Base-by-base conservation (phyloP, 2,113 vertebrate species). In the Passer domesticus region DNA sequence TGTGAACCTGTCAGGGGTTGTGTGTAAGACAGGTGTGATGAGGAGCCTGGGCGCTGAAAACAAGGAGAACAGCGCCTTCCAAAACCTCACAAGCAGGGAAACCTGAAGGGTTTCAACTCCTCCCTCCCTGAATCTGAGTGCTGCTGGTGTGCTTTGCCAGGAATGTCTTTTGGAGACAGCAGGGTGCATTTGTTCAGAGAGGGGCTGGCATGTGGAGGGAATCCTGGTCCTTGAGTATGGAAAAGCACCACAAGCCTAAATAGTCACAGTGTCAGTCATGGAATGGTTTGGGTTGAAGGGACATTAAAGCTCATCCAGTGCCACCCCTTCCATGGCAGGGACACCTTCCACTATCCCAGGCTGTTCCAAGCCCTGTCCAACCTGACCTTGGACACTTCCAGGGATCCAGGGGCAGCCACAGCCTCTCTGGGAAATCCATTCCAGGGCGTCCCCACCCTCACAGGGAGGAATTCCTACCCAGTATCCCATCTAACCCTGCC, bases 11-110 rank as follows among this genome's bases (percentile, higher is more conserved):
- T 95, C 96, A 95, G 91, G 62, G 74, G 81, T 15, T 94, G 74
- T 73, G 28, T 95, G 95, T 95, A 84, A 92, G 85, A 77, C 95
- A 90, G 92, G 95, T 82, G 80, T 37, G 87, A 94, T 64, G 93
- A 94, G 92, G 67, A 93, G 63, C 90, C 87, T 1, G 3, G 27
- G 85, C 4, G 11, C 72, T 6, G 81, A 73, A 79, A 96, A 96
- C 92, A 91, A 77, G 75, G 73, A 83, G 80, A 96, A 81, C 92
- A 86, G 68, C 3, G 4, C 35, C 89, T 94, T 86, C 52, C 8
- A 11, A 72, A 93, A 83, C 43, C 86, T 92, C 83, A 17, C 55
- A 4, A 60, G 84, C 91, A 33, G 58, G 27, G 75, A 80, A 91
- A 73, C 22, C 83, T 85, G 77, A 2, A 37, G 86, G 83, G 47